phyloP scores from a whole-genome alignment of 2,113 vertebrate species.

The Megalops atlanticus region DNA sequence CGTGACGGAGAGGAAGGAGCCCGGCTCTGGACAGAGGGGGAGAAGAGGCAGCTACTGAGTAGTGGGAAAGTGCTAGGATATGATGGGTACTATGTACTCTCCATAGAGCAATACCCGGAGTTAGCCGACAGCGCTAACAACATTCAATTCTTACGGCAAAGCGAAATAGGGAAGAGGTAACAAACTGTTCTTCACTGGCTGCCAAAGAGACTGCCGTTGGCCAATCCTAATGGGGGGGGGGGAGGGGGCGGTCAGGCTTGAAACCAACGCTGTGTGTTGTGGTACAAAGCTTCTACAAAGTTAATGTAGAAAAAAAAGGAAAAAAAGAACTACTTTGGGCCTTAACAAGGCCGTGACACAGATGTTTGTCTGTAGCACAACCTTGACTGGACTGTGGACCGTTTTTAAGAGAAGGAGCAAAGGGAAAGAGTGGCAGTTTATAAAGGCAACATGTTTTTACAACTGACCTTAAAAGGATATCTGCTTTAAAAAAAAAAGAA shows the following conservation, averaged over 20 bases:
- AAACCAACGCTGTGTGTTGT: constrained; percentile 82
- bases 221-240: constrained; percentile 63
- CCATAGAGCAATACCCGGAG: constrained; percentile 98
- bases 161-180: constrained; percentile 99
- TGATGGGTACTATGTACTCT: constrained; percentile 97
- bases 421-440: constrained; percentile 71
- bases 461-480: constrained; percentile 86
- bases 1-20: constrained; percentile 91
- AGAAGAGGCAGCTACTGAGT: constrained; percentile 95
- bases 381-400: constrained; percentile 72
- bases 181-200: constrained; percentile 73
- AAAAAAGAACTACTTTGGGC: constrained; percentile 72
- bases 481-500: constrained; percentile 76
- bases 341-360: constrained; percentile 80
- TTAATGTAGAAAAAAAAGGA: constrained; percentile 57
- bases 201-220: constrained; percentile 77
- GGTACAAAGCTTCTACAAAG: constrained; percentile 65
- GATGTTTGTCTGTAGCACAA: constrained; percentile 84
- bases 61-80: constrained; percentile 93
- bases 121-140: constrained; percentile 96
- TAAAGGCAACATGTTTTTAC: constrained; percentile 70
- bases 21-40: constrained; percentile 94
- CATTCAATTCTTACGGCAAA: constrained; percentile 97
- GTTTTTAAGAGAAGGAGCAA: constrained; percentile 65
- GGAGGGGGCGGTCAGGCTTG: constrained; percentile 37